Evolutionary conservation across 2,888 invertebrate species (phyloP).

Genomic region (Aphodius sticticus): DNA sequence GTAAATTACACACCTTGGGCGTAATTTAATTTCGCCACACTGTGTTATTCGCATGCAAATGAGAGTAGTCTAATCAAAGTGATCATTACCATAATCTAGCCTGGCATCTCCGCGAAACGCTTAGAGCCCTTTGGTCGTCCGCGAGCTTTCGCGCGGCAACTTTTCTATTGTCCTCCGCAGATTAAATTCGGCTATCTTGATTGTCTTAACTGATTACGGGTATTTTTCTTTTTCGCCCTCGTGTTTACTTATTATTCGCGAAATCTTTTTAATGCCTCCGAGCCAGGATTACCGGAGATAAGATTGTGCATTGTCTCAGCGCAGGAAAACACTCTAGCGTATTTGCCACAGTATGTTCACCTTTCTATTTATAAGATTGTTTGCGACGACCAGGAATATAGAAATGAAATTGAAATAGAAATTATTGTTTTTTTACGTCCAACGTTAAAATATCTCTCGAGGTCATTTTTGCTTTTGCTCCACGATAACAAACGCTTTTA

Average conservation of each 20-base stretch:
- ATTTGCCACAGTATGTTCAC: not conserved
- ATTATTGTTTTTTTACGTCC: not conserved
- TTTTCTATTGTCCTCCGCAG: conserved; percentile 16
- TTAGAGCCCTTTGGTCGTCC: not conserved
- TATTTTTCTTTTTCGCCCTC: not conserved
- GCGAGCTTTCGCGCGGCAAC: not conserved
- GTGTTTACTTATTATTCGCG: conserved; percentile 4
- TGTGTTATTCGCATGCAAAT: conserved; percentile 24
- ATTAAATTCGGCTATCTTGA: not conserved
- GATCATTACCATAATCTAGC: conserved; percentile 21
- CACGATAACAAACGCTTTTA: not conserved
- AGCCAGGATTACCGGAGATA: not conserved
- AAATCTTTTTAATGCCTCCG: not conserved
- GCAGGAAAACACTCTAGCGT: not conserved
- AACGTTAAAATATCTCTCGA: not conserved
- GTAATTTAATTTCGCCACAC: conserved; percentile 21
- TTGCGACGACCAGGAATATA: not conserved
- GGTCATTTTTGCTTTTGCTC: not conserved
- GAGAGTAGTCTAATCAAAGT: conserved; percentile 18
- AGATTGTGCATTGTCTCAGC: not conserved
- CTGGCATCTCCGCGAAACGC: not conserved
- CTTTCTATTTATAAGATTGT: not conserved
- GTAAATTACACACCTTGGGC: conserved; percentile 18
- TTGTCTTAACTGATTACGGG: not conserved
- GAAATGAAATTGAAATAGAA: not conserved